Base-by-base conservation (phyloP, 2,113 vertebrate genomes). In the Arvicanthis niloticus region DNA sequence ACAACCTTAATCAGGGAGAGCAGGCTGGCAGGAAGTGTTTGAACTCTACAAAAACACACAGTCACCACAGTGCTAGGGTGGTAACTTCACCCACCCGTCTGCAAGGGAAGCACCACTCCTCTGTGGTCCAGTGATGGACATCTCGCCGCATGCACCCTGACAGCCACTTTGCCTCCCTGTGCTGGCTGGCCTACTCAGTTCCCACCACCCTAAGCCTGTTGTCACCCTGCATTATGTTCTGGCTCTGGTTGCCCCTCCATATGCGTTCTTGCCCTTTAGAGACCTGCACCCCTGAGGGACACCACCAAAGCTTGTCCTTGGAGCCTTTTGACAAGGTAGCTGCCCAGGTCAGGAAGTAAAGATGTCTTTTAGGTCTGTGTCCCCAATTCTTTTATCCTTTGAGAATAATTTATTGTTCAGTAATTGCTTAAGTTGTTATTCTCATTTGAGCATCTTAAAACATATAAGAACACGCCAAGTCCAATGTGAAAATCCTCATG, bases 341-440 rank as follows among this genome's bases (percentile, higher is more conserved):
- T 88, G 15, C 45, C 67, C 72, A 16, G 85, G 48, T 65, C 24
- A 75, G 53, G 56, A 72, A 81, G 22, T 5, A 10, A 76, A 91
- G n/a, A 12, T 56, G 19, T 92, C 77, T 93, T 84, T 92, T 51
- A 95, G 51, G 53, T 34, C 65, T 68, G 16, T 9, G 51, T 37
- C 58, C 26, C 6, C 3, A 67, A 9, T 75, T 75, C 24, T 87
- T 76, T 72, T 93, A 65, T 95, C 62, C 40, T 58, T 92, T 89
- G 60, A 5, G 34, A 81, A 48, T 93, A 12, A 67, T 81, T 68
- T 77, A 34, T 45, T 85, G 48, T 15, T 91, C 80, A 40, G 72
- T 31, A 67, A 60, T 92, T 81, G 34, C 2, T 9, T 40, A 70
- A 16, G 24, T 96, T 94, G 48, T 75, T 53, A 40, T 86, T 96